Percentiles rank a stretch among this genome's conserved stretches.
phyloP scores from a whole-genome alignment of 2,113 vertebrate genomes.

The Leucopsar rothschildi region DNA sequence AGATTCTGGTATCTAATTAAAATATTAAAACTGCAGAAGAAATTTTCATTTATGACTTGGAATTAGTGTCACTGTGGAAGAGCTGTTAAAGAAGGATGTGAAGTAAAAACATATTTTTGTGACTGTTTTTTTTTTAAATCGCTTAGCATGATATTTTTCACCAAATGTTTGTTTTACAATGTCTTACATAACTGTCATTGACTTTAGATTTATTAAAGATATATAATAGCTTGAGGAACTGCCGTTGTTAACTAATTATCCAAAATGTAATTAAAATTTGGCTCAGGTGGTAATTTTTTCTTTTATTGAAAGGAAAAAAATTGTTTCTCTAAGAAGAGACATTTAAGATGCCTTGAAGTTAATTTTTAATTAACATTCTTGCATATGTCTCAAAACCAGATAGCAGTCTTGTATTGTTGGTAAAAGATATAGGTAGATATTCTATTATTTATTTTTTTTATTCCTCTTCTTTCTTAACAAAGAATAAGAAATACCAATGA shows the following conservation, averaged over 20 bases:
- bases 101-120: neutral
- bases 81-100: neutral
- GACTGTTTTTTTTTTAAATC: accelerated
- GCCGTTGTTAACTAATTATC: neutral
- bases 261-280: neutral
- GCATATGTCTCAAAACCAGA: neutral
- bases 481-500: neutral
- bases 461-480: neutral
- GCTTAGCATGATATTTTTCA: neutral
- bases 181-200: neutral
- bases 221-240: neutral
- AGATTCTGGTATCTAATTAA: neutral
- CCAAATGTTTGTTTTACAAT: neutral
- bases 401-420: neutral
- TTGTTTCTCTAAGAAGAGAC: neutral
- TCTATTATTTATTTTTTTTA: neutral
- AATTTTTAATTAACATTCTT: neutral
- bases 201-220: neutral
- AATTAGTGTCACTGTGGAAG: neutral
- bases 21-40: neutral
- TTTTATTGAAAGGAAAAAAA: neutral
- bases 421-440: neutral
- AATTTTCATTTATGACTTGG: neutral
- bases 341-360: neutral
- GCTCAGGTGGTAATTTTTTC: neutral